A percentile compares a stretch with the other conserved stretches of the same genome.
These are phyloP conservation scores for Fragum fragum DNA, from an alignment of 2,888 invertebrate genomes.

Conservation along the genomic window DNA sequence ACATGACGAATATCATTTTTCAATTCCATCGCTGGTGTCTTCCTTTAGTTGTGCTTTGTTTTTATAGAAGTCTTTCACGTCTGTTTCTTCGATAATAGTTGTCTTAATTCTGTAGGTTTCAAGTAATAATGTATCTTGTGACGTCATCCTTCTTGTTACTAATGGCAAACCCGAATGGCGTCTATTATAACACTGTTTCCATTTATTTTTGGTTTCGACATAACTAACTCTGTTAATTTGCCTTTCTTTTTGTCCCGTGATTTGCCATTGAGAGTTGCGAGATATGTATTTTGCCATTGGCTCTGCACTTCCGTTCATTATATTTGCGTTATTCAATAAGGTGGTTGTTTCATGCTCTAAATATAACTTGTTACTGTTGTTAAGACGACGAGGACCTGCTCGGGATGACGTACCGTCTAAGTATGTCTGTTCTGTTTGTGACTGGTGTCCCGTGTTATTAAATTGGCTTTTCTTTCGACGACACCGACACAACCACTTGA, in stretches of 20 bases:
- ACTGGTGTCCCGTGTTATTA: constrained; percentile 1
- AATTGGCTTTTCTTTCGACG: constrained; percentile 27
- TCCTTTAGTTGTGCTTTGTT: no score
- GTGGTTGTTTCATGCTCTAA: constrained; percentile 36
- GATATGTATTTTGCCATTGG: constrained; percentile 6
- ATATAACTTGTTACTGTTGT: constrained; percentile 7
- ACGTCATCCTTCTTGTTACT: constrained; percentile 67
- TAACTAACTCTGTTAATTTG: not conserved
- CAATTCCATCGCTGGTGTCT: no score
- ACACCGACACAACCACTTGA: constrained; percentile 58
- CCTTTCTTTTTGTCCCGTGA: not conserved
- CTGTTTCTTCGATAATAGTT: not conserved
- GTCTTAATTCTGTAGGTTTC: constrained; percentile 49
- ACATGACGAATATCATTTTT: no score
- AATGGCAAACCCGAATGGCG: constrained; percentile 73
- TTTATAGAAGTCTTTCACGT: no score
- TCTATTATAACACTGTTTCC: constrained; percentile 41
- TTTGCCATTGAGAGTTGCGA: constrained; percentile 14
- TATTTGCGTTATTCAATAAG: constrained; percentile 6
- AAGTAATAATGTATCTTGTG: constrained; percentile 65
- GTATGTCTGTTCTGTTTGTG: constrained; percentile 48
- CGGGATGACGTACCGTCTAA: constrained; percentile 43
- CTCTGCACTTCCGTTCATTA: not conserved
- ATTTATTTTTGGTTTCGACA: not conserved
- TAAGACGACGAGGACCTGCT: not conserved